Base-by-base conservation (phyloP, 1,140 invertebrate genomes). In the Drosophila hydei region DNA sequence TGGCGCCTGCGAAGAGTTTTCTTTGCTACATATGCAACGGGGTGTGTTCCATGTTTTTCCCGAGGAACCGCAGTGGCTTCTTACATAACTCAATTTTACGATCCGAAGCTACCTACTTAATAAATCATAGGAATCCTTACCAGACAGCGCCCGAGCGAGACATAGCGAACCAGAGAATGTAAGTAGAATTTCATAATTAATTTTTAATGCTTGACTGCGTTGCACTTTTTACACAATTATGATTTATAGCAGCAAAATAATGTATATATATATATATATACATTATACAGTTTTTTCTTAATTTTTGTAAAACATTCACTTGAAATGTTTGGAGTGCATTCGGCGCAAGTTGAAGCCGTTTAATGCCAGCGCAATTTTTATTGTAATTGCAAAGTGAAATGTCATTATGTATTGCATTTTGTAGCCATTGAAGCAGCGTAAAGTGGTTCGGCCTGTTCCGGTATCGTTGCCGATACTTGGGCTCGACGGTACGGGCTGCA, bases 381-480 rank as follows among this genome's bases (percentile, higher is more conserved):
- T 88, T 87, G 81, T 87, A 78, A 84, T 84, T 84, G 79, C 79
- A 84, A 84, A 84, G 79, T 84, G 79, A 81, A 87, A 87, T 87
- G 83, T 87, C 83, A 87, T 87, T 87, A 85, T 87, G 68, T 81
- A 85, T 87, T 87, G 81, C 83, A 87, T 87, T 77, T 87, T 87
- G 81, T 87, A 81, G 78, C 81, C 77, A 87, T 87, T 87, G 83
- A 87, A 81, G 81, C 81, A 81, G 81, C 83, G 83, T 87, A 83
- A 88, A 85, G 81, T 87, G 81, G 63, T 40, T 62, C 52, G 61
- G 75, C 54, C 65, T 45, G 63, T 75, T 64, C 71, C 71, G 60
- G 47, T 38, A 54, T 47, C 47, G 43, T 11, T 11, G 9, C 30
- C 30, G 0, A 11, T 11, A 4, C 9, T 4, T 33, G 9, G 30